A percentile compares a stretch with the other conserved stretches of the same genome.
These are phyloP conservation scores for Corythornis madagascariensis DNA, from an alignment of 2,113 vertebrate genomes.

Conservation along the genomic window DNA sequence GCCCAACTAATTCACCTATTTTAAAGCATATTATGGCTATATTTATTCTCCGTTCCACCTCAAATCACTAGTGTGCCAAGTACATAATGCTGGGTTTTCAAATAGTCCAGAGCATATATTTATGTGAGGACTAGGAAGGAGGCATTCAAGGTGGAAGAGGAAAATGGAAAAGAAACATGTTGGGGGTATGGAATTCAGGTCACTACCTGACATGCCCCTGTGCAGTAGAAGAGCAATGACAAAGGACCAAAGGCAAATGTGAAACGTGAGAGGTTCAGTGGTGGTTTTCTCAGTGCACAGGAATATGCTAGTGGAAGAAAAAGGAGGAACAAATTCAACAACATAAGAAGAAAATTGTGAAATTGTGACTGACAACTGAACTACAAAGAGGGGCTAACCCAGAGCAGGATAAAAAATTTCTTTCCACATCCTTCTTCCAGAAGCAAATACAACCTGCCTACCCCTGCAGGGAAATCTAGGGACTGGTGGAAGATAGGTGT, in stretches of 20 bases:
- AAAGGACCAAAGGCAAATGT: not conserved
- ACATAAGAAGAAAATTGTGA: not conserved
- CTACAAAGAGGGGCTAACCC: not conserved
- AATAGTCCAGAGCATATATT: not conserved
- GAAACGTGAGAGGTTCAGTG: not conserved
- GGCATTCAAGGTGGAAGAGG: not conserved
- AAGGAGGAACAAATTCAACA: not conserved
- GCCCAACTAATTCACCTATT: conserved; percentile 57
- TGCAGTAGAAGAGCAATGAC: not conserved
- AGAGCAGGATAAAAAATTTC: not conserved
- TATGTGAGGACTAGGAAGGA: conserved; percentile 12
- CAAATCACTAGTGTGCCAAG: conserved; percentile 39
- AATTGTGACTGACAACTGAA: not conserved
- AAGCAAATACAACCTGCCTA: not conserved
- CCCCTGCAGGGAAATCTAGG: not conserved
- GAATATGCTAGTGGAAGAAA: not conserved
- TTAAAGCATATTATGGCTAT: conserved; percentile 50
- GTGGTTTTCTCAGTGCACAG: not conserved
- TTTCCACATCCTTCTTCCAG: not conserved
- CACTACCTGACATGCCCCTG: not conserved
- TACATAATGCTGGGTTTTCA: conserved; percentile 50
- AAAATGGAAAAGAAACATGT: not conserved
- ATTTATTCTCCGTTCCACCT: conserved; percentile 43
- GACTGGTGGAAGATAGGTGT: not conserved
- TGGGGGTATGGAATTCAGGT: not conserved